Percentiles rank a stretch among this genome's conserved stretches.
phyloP scores from a whole-genome alignment of 2,113 vertebrate genomes.

The Peromyscus polionotus region DNA sequence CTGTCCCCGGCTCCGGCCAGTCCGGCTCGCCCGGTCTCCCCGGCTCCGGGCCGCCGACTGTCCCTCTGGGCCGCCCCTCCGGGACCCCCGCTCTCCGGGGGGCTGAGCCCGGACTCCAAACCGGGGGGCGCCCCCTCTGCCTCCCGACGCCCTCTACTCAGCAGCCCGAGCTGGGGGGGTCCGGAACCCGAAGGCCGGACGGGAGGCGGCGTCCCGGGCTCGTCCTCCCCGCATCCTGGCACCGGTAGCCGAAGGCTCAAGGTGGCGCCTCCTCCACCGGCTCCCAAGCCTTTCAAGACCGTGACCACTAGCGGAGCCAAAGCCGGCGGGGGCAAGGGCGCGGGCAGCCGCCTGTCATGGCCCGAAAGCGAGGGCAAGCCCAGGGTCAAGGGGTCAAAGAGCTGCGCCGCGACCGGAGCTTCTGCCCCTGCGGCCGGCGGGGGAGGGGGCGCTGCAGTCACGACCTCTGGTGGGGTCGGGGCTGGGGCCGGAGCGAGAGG shows the following conservation, averaged over 20 bases:
- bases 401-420: slow-evolving; percentile 90
- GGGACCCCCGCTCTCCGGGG: slow-evolving; percentile 77
- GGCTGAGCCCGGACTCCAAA: slow-evolving; percentile 79
- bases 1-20: slow-evolving; percentile 74
- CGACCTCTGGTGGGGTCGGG: slow-evolving; percentile 72
- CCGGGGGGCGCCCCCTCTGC: slow-evolving; percentile 64
- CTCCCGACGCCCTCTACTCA: slow-evolving; percentile 83
- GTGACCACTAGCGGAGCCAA: slow-evolving; percentile 86
- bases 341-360: slow-evolving; percentile 92
- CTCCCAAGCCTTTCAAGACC: slow-evolving; percentile 86
- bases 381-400: slow-evolving; percentile 86
- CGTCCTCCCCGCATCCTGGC: slow-evolving; percentile 84
- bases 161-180: slow-evolving; percentile 84
- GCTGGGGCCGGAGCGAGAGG: slow-evolving; percentile 75
- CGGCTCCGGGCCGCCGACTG: slow-evolving; percentile 77
- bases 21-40: slow-evolving; percentile 75
- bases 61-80: slow-evolving; percentile 82
- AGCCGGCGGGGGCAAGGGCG: slow-evolving; percentile 84
- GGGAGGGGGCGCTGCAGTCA: slow-evolving; percentile 66
- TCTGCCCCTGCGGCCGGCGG: slow-evolving; percentile 65
- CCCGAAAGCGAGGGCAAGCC: slow-evolving; percentile 91
- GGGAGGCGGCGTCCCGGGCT: slow-evolving; percentile 68
- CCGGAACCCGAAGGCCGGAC: slow-evolving; percentile 76
- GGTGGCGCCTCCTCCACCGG: slow-evolving; percentile 83
- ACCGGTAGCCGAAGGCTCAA: slow-evolving; percentile 86